Conservation (phyloP, 2,888 invertebrate species). For the Leucoptera coffeella region DNA sequence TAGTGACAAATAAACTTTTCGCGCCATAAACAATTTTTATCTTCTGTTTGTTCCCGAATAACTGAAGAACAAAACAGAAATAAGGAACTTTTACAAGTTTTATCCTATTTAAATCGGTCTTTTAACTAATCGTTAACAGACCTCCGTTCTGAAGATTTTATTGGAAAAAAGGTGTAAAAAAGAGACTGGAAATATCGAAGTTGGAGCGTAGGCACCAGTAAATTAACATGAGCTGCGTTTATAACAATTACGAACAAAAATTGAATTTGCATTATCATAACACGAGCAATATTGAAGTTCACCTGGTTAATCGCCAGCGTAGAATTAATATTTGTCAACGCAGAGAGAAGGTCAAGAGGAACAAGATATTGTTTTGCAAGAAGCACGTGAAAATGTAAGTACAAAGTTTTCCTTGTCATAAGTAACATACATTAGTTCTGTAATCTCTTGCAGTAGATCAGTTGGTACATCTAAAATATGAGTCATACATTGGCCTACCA, state of each 20-base stretch:
- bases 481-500: no score
- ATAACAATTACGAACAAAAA: constrained; percentile 13
- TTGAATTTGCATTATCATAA: constrained; percentile 13
- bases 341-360: constrained; percentile 32
- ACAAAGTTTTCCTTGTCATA: no score
- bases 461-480: no score
- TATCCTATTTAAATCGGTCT: no score
- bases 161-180: not conserved
- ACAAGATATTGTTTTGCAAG: constrained; percentile 23
- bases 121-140: constrained; percentile 17
- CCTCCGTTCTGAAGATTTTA: constrained; percentile 10
- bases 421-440: no score
- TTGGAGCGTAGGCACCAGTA: constrained; percentile 2
- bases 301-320: constrained; percentile 10
- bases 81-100: no score
- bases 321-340: constrained; percentile 21
- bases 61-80: no score
- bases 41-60: no score
- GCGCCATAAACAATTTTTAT: no score
- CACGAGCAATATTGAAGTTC: no score
- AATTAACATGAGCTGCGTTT: constrained; percentile 31
- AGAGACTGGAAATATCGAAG: not conserved
- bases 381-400: constrained; percentile 39
- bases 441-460: no score
- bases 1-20: no score